A percentile compares a stretch with the other conserved stretches of the same genome.
Evolutionary conservation across 2,888 invertebrate genomes (phyloP).

Genomic region (Dugesia japonica): DNA sequence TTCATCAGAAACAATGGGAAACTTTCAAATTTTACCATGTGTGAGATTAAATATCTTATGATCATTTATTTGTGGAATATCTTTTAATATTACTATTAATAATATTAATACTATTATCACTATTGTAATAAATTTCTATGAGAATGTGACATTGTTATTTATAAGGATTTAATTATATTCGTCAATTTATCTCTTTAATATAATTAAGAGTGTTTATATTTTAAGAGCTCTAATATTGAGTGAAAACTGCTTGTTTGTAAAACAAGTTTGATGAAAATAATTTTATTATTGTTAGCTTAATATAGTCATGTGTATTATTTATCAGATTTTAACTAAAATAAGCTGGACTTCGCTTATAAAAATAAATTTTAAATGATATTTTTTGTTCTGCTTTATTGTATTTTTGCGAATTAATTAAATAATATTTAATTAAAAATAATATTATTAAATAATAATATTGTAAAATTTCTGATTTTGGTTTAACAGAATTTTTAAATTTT

Average conservation of each 20-base stretch:
- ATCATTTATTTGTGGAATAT: slow-evolving; percentile 5
- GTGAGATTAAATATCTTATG: slow-evolving; percentile 12
- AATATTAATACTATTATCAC: neutral
- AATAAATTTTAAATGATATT: neutral
- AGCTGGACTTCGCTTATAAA: slow-evolving; percentile 11
- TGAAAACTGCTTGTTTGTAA: neutral
- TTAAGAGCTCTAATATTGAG: neutral
- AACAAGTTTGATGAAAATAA: neutral
- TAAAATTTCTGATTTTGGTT: too few species aligned
- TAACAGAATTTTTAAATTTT: too few species aligned
- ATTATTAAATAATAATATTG: too few species aligned
- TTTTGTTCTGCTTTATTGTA: too few species aligned
- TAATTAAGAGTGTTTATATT: neutral
- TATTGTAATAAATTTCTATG: neutral
- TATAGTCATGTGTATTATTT: slow-evolving; percentile 11
- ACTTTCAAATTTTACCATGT: neutral
- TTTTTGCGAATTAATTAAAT: too few species aligned
- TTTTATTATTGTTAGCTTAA: neutral
- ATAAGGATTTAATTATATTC: slow-evolving; percentile 4
- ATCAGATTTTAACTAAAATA: slow-evolving; percentile 14
- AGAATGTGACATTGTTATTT: neutral
- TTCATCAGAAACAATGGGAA: neutral
- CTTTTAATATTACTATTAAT: neutral
- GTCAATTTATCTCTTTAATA: neutral
- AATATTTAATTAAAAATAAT: too few species aligned